Conservation (phyloP, 2,113 vertebrate genomes). For the Istiophorus platypterus region DNA sequence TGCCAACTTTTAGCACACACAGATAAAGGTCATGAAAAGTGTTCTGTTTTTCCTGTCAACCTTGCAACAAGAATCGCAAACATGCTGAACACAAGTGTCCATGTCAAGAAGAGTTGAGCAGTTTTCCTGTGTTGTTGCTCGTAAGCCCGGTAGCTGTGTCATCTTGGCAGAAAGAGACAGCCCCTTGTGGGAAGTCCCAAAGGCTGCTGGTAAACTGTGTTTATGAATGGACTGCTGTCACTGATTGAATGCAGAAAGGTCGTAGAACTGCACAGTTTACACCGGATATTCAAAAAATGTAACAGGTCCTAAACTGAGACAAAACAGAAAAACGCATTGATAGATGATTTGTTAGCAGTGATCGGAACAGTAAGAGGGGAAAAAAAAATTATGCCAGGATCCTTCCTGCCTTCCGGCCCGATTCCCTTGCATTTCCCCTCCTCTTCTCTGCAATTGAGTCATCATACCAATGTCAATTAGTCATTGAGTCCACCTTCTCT, state of each 20-base stretch:
- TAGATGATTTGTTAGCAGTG: background rate
- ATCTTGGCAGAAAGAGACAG: conserved; percentile 58
- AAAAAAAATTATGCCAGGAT: conserved; percentile 25
- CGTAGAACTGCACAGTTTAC: conserved; percentile 28
- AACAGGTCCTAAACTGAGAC: background rate
- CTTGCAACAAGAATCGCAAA: conserved; percentile 44
- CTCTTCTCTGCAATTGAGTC: conserved; percentile 48
- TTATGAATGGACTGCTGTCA: conserved; percentile 77
- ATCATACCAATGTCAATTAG: conserved; percentile 67
- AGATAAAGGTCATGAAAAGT: conserved; percentile 42
- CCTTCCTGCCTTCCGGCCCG: no score
- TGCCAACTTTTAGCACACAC: background rate
- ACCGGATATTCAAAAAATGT: background rate
- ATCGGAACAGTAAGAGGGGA: background rate
- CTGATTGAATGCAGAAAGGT: conserved; percentile 47
- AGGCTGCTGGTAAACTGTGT: conserved; percentile 71
- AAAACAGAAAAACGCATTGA: background rate
- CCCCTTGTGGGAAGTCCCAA: conserved; percentile 72
- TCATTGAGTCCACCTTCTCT: conserved; percentile 64
- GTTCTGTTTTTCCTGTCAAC: conserved; percentile 40
- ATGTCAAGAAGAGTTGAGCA: conserved; percentile 36
- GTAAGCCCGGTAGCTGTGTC: conserved; percentile 60
- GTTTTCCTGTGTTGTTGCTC: conserved; percentile 53
- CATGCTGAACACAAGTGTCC: conserved; percentile 43
- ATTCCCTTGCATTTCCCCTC: conserved; percentile 2